Base-by-base conservation (phyloP, 2,797 vertebrate species). In the Phrynocephalus vlangalii region DNA sequence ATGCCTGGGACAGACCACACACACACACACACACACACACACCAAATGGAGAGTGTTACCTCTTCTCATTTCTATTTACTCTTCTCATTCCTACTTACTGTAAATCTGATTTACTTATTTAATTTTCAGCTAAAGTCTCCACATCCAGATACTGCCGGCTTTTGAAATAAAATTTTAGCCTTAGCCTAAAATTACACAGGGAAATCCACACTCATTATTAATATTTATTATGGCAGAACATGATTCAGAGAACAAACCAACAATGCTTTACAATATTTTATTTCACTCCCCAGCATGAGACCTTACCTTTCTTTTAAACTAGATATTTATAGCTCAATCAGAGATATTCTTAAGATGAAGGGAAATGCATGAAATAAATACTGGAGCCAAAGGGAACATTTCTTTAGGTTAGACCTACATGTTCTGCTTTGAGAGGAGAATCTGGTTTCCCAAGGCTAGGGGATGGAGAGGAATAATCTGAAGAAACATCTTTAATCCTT, bases 301-400 rank as follows among this genome's bases (percentile, higher is more conserved):
- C 70, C 24, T 75, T 38, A 18, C 24, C 81, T 88, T 73, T 20
- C 71, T 82, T 88, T 68, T 78, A 82, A 88, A 66, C 28, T 52
- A 38, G 83, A n/a, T 88, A 88, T 88, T 88, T 88, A 88, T 88
- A 85, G 71, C 70, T 68, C 56, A 76, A 71, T 26, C 48, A 52
- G 60, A 81, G 78, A 81, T n/a, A 70, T 85, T 85, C 85, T 44
- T 81, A 85, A 70, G 71, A 73, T 44, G 70, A 85, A 75, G 83
- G 79, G 38, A 85, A 56, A 22, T 56, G 11, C 9, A 9, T 18
- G 38, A 50, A n/a, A 68, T 60, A n/a, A 81, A 18, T 16, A 1
- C 11, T 11, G 26, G 67, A 85, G 1, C 10, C 44, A 44, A 85
- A 67, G 33, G 1, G 10, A 52, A 50, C 1, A 0, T 73, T 87